Conservation (phyloP, 2,113 vertebrate genomes). For the Agapornis roseicollis region DNA sequence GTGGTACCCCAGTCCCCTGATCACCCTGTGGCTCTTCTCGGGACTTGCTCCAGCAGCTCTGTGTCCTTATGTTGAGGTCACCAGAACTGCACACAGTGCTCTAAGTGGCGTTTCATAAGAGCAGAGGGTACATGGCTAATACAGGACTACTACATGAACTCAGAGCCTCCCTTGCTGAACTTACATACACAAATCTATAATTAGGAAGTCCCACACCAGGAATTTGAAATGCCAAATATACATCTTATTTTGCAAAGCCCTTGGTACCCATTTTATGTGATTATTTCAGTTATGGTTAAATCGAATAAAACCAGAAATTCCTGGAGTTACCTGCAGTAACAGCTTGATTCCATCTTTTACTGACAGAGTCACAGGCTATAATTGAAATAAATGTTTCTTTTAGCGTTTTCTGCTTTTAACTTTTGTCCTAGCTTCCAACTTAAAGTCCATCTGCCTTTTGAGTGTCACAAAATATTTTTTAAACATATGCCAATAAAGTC, state of each 20-base stretch:
- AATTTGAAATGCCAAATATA: not conserved
- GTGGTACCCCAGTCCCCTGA: not conserved
- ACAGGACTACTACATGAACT: not conserved
- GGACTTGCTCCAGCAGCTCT: not conserved
- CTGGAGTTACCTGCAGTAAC: not conserved
- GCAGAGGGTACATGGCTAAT: not conserved
- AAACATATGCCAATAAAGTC: not conserved
- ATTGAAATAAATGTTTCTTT: not conserved
- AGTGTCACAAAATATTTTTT: not conserved
- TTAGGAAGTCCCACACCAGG: not conserved
- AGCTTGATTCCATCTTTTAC: not conserved
- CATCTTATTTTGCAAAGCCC: not conserved
- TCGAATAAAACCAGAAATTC: not conserved
- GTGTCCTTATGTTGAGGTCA: not conserved
- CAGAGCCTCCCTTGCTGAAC: not conserved
- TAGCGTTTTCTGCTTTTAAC: not conserved
- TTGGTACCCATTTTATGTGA: not conserved
- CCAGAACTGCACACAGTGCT: not conserved
- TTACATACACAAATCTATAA: not conserved
- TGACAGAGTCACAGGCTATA: not conserved
- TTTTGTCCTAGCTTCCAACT: not conserved
- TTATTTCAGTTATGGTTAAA: not conserved
- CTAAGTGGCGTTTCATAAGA: not conserved
- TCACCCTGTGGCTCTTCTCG: not conserved
- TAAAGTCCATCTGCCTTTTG: not conserved